Evolutionary conservation across 2,797 vertebrate genomes (phyloP).

Genomic region (Sebastes glaucus): DNA sequence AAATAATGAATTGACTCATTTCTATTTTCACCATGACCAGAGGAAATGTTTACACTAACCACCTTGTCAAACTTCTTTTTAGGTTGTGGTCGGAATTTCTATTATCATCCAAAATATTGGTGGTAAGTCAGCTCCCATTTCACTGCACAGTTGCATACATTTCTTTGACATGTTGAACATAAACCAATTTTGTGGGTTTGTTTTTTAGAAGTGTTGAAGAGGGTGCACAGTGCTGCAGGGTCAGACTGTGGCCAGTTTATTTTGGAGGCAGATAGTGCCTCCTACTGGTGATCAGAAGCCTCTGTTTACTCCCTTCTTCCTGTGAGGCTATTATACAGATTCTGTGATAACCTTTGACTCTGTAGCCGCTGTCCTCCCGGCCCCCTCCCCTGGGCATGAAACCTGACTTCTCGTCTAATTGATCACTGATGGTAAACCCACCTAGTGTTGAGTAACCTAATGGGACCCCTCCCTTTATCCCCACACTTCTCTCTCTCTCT

Average conservation of each 20-base stretch:
- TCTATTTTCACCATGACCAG: constrained; percentile 1
- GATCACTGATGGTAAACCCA: constrained; percentile 76
- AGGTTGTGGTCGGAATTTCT: constrained; percentile 89
- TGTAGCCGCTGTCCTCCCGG: constrained; percentile 42
- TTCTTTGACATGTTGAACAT: constrained; percentile 50
- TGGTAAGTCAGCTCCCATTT: constrained; percentile 83
- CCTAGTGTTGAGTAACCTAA: constrained; percentile 69
- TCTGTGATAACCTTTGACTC: constrained; percentile 75
- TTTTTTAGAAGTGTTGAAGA: constrained; percentile 19
- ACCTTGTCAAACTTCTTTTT: constrained; percentile 54
- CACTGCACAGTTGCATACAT: constrained; percentile 19
- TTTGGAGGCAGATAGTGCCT: constrained; percentile 56
- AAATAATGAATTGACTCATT: neutral
- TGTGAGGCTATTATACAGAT: constrained; percentile 59
- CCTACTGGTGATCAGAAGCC: constrained; percentile 57
- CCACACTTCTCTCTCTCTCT: neutral
- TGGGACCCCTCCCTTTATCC: constrained; percentile 51
- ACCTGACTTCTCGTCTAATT: constrained; percentile 75
- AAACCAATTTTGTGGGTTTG: constrained; percentile 41
- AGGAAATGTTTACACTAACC: constrained; percentile 8
- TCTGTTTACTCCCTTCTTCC: neutral
- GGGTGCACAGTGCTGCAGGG: constrained; percentile 16
- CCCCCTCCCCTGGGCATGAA: constrained; percentile 65
- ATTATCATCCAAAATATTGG: constrained; percentile 96
- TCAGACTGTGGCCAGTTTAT: constrained; percentile 25